Conservation (phyloP, 2,797 vertebrate species). For the Margarornis squamiger region DNA sequence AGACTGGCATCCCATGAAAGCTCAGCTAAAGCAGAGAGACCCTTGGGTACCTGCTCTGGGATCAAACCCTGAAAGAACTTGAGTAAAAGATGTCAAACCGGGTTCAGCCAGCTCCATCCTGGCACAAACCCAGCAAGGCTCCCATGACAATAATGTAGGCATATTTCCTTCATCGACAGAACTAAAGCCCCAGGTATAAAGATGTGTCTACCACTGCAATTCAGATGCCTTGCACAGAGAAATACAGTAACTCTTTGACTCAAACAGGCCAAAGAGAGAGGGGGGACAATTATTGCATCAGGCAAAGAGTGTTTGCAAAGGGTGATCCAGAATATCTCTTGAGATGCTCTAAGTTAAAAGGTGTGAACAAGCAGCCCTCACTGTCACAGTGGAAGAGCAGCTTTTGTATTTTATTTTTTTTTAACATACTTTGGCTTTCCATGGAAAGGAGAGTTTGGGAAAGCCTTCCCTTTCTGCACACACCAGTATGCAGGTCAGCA, state of each 20-base stretch:
- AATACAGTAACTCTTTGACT: background rate
- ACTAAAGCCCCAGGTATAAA: background rate
- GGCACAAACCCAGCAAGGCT: background rate
- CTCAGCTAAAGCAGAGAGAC: background rate
- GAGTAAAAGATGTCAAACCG: background rate
- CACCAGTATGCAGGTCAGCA: background rate
- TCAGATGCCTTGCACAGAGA: background rate
- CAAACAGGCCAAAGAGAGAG: background rate
- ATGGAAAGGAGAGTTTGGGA: background rate
- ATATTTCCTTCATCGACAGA: background rate
- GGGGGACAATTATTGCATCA: background rate
- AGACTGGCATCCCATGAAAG: background rate
- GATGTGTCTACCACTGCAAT: background rate
- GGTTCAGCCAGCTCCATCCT: background rate
- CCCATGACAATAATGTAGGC: background rate
- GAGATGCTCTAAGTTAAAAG: background rate
- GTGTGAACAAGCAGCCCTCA: background rate
- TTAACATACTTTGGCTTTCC: background rate
- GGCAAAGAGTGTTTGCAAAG: background rate
- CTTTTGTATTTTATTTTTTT: accelerated
- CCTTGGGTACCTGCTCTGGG: background rate
- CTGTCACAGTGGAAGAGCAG: background rate
- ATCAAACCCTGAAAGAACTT: background rate
- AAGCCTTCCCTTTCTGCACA: background rate
- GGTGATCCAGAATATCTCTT: background rate